Evolutionary conservation across 2,113 vertebrate genomes (phyloP).

Genomic region (Etheostoma spectabile): DNA sequence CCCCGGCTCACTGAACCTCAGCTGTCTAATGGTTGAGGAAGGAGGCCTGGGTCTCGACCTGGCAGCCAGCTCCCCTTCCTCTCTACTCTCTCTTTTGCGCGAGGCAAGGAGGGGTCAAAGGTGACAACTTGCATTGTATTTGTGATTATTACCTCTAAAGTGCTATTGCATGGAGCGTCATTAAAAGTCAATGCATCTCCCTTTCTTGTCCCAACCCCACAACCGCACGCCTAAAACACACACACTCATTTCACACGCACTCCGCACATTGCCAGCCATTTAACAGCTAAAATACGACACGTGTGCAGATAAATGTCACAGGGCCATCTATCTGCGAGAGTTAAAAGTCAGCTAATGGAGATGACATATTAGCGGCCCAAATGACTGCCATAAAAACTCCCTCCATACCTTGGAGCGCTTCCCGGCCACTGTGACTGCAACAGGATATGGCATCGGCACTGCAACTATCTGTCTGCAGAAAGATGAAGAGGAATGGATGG

Average conservation of each 20-base stretch:
- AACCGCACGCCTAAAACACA: conserved; percentile 52
- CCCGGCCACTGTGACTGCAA: conserved; percentile 60
- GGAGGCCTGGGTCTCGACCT: conserved; percentile 38
- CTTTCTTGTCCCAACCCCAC: conserved; percentile 1
- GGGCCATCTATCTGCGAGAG: conserved; percentile 77
- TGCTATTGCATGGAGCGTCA: conserved; percentile 68
- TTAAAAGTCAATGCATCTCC: conserved; percentile 77
- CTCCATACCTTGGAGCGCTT: conserved; percentile 62
- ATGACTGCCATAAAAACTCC: conserved; percentile 81
- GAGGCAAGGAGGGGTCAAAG: conserved; percentile 52
- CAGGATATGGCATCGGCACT: conserved; percentile 49
- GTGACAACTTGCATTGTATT: conserved; percentile 64
- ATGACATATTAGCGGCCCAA: conserved; percentile 82
- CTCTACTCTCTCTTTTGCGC: background rate
- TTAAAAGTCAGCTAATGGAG: conserved; percentile 82
- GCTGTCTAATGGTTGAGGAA: conserved; percentile 41
- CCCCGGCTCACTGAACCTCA: conserved; percentile 18
- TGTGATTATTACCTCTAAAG: conserved; percentile 76
- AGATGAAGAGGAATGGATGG: conserved; percentile 29
- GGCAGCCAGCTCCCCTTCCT: background rate
- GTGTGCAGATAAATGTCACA: conserved; percentile 80
- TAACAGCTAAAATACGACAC: conserved; percentile 79
- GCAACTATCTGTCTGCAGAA: conserved; percentile 37
- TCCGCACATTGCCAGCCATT: conserved; percentile 66
- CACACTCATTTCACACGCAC: conserved; percentile 58